Evolutionary conservation across 2,888 invertebrate species (phyloP).

Genomic region (Scaptomyza reducta): DNA sequence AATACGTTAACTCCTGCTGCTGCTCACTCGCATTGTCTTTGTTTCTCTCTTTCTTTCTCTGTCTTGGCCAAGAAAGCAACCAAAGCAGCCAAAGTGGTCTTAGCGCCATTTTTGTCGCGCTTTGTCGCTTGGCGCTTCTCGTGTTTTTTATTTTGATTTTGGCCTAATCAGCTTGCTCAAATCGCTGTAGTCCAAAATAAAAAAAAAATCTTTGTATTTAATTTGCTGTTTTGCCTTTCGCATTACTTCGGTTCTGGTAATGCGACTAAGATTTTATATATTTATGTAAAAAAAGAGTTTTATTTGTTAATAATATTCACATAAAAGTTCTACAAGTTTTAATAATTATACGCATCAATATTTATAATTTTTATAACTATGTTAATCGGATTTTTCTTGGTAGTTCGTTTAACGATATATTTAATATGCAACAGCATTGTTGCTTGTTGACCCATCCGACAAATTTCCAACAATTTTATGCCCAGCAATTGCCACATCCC

Average conservation of each 20-base stretch:
- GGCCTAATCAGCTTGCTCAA: constrained; percentile 61
- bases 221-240: constrained; percentile 58
- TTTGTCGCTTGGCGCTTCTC: constrained; percentile 59
- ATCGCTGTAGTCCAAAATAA: constrained; percentile 51
- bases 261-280: too few species aligned
- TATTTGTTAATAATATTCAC: too few species aligned
- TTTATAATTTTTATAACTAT: too few species aligned
- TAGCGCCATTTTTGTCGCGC: constrained; percentile 81
- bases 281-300: too few species aligned
- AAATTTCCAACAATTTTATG: constrained; percentile 67
- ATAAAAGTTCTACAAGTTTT: too few species aligned
- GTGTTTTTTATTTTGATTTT: constrained; percentile 1
- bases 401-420: neutral
- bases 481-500: constrained; percentile 56
- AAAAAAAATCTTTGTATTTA: constrained; percentile 64
- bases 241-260: neutral
- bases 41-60: neutral
- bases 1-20: constrained; percentile 60
- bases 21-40: constrained; percentile 36
- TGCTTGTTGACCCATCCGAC: constrained; percentile 47
- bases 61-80: neutral
- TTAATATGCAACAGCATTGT: too few species aligned
- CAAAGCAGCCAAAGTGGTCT: constrained; percentile 50
- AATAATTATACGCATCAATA: too few species aligned
- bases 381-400: too few species aligned